Percentiles rank a stretch among this genome's conserved stretches.
phyloP scores from a whole-genome alignment of 1,140 invertebrate genomes.

The Drosophila nigromelanica region DNA sequence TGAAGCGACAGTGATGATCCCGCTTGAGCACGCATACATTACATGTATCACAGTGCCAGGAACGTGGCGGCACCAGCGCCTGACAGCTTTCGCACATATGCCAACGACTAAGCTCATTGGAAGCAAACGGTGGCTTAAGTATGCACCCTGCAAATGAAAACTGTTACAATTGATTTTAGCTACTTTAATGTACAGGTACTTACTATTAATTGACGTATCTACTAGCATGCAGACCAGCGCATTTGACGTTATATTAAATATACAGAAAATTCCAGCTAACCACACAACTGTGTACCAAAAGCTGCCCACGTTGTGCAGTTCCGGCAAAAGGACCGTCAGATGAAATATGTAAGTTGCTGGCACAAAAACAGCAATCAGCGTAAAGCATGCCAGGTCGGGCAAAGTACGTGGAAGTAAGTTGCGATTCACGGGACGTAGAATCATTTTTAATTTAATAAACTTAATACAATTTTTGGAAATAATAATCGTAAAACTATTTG shows the following conservation, averaged over 20 bases:
- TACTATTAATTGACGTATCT: constrained; percentile 88
- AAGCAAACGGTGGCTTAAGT: constrained; percentile 57
- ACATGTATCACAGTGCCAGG: constrained; percentile 95
- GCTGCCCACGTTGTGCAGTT: constrained; percentile 84
- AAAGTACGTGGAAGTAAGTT: constrained; percentile 37
- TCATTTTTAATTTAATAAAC: constrained; percentile 46
- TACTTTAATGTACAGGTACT: constrained; percentile 49
- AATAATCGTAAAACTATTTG: constrained; percentile 13
- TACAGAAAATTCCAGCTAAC: constrained; percentile 87
- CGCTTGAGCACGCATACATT: constrained; percentile 93
- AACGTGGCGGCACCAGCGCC: constrained; percentile 91
- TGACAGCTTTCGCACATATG: constrained; percentile 92
- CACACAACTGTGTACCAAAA: constrained; percentile 87
- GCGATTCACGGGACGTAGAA: constrained; percentile 52
- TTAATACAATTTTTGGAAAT: constrained; percentile 20
- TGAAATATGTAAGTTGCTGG: constrained; percentile 84
- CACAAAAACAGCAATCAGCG: constrained; percentile 55
- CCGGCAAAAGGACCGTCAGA: constrained; percentile 88
- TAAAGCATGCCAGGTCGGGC: constrained; percentile 63
- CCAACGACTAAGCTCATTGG: constrained; percentile 85
- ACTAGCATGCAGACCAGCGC: constrained; percentile 89
- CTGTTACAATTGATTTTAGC: too few relatives aligned
- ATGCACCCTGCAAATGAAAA: constrained; percentile 42
- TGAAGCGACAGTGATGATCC: constrained; percentile 98
- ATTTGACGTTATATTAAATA: constrained; percentile 91